Evolutionary conservation across 2,113 vertebrate species (phyloP), one percentile per base, ranked within the genome.

Genomic region (Callipepla squamata): DNA sequence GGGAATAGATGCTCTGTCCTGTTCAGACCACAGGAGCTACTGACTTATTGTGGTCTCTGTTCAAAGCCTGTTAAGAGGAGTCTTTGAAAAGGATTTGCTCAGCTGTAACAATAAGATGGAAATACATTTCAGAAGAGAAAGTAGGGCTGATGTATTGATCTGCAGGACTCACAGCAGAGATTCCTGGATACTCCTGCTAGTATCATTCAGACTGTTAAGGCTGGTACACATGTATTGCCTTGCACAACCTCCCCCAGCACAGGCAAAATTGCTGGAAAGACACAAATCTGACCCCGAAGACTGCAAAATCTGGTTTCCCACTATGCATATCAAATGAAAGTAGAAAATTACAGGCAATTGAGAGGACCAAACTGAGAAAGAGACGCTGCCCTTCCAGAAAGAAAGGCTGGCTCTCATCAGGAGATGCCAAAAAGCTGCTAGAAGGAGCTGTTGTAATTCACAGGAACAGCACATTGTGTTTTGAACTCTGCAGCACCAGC

Each of bases 1-100:
- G 45, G 0, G 2, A 93, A 73, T 53, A 79, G 88, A 91, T 23
- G 50, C 58, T 92, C 67, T 4, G 0, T 79, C 89, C 80, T 28
- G 61, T 79, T 68, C 80, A 67, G 85, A 77, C 89, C 91, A 89
- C 90, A 89, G 89, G 74, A 89, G 92, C 84, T 68, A 83, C 78
- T 81, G 74, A 34, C 87, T 93, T 81, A 11, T 44, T n/a, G 81
- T 82, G 94, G 94, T 69, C 94, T 53, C 80, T 67, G 45, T 83
- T 96, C 91, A 93, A 94, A 95, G 93, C 67, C 65, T 36, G 7
- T 82, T 61, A 36, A 74, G 5, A 32, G 89, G 65, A 88, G 87
- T 2, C 85, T 77, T 88, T 94, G 78, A 88, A 92, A 94, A 72
- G 89, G 66, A 79, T 68, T 72, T 0, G 0, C 68, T 93, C 32